These are phyloP conservation scores for Lithobates sylvaticus DNA, from an alignment of 2,797 vertebrate genomes.

Conservation along the genomic window DNA sequence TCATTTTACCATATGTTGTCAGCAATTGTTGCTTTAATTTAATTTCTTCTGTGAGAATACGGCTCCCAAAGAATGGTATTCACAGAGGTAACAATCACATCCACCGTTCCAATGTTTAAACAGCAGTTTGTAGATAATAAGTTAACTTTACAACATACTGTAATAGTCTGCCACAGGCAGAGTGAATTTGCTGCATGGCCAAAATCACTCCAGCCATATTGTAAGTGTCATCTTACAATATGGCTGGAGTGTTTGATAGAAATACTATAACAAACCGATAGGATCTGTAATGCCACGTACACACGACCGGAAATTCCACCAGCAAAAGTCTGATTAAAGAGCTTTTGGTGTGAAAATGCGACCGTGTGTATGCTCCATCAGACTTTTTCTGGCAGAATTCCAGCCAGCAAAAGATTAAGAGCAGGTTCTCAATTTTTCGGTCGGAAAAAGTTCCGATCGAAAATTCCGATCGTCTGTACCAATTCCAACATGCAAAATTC, in stretches of 20 bases:
- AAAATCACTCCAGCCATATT: background rate
- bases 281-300: too few species aligned
- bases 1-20: conserved; percentile 29
- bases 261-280: background rate
- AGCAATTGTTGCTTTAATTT: conserved; percentile 21
- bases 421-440: too few species aligned
- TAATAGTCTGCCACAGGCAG: background rate
- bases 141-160: background rate
- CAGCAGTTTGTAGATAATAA: conserved; percentile 22
- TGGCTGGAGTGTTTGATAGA: background rate
- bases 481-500: too few species aligned
- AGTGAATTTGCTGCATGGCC: background rate
- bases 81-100: conserved; percentile 32
- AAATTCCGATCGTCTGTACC: too few species aligned
- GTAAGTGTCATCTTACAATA: background rate
- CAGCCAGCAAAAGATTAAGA: too few species aligned
- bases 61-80: conserved; percentile 15
- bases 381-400: too few species aligned
- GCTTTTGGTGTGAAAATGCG: too few species aligned
- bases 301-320: too few species aligned
- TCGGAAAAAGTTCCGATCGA: too few species aligned
- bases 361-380: too few species aligned
- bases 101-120: background rate
- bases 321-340: too few species aligned
- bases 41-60: conserved; percentile 25